phyloP scores from a whole-genome alignment of 2,888 invertebrate genomes.

The Melitaea athalia region DNA sequence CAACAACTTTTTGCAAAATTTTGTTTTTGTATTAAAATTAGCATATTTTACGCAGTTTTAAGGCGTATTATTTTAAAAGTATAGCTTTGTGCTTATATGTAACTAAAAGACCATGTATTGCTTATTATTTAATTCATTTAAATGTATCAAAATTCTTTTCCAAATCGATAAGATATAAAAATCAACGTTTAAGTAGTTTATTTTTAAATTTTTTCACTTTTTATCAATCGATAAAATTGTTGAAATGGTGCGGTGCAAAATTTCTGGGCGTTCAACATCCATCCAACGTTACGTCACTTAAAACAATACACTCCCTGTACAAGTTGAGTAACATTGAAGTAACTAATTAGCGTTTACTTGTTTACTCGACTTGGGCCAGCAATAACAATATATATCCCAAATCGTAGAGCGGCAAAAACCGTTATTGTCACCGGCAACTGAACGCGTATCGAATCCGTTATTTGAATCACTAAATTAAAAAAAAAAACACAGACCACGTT shows the following conservation, averaged over 20 bases:
- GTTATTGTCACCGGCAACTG: constrained; percentile 63
- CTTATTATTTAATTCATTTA: not conserved
- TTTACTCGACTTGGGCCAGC: constrained; percentile 17
- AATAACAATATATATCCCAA: constrained; percentile 33
- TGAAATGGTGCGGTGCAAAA: not conserved
- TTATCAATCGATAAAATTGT: constrained; percentile 18
- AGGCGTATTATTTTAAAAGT: too few relatives aligned
- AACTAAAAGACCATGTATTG: too few relatives aligned
- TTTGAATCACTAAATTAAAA: constrained; percentile 46
- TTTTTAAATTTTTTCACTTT: constrained; percentile 10
- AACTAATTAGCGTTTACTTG: constrained; percentile 32
- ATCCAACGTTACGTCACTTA: constrained; percentile 32
- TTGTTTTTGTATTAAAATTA: too few relatives aligned
- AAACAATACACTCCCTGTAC: constrained; percentile 36
- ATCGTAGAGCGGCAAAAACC: constrained; percentile 21
- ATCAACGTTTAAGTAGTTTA: not conserved
- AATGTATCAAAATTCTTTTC: not conserved
- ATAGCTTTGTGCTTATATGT: too few relatives aligned
- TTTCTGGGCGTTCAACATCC: constrained; percentile 9
- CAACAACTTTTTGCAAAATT: too few relatives aligned
- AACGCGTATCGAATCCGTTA: constrained; percentile 64
- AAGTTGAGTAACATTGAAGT: constrained; percentile 33
- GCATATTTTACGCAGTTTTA: too few relatives aligned
- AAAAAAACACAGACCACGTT: constrained; percentile 54
- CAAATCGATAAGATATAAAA: constrained; percentile 15